Conservation (phyloP, 2,797 vertebrate species). For the Acanthurus lineatus region DNA sequence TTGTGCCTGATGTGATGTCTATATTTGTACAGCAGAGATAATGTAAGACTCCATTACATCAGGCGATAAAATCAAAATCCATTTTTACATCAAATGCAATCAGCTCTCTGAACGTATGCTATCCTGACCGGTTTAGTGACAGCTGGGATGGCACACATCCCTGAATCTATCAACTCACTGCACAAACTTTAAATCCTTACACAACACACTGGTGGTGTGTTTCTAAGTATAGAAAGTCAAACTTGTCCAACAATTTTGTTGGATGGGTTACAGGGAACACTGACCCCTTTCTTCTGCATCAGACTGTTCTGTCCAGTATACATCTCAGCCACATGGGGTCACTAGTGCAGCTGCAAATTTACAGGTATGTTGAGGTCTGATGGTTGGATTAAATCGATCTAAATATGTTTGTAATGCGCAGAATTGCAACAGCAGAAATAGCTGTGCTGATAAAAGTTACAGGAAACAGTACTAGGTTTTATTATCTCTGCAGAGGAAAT, state of each 20-base stretch:
- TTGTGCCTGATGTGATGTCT: not conserved
- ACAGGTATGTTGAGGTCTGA: not conserved
- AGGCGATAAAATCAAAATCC: not conserved
- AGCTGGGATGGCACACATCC: not conserved
- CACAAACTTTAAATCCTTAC: not conserved
- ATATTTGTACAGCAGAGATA: not conserved
- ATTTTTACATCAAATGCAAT: not conserved
- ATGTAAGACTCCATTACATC: not conserved
- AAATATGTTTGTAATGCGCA: not conserved
- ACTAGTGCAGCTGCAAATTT: slow-evolving; percentile 7
- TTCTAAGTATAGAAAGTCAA: slow-evolving; percentile 7
- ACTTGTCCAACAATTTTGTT: slow-evolving; percentile 3
- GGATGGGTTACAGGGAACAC: not conserved
- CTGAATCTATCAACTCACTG: not conserved
- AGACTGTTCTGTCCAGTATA: not conserved
- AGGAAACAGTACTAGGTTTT: not conserved
- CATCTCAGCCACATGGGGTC: slow-evolving; percentile 38
- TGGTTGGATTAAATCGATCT: slow-evolving; percentile 9
- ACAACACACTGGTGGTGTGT: not conserved
- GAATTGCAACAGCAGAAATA: not conserved
- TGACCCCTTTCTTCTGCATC: not conserved
- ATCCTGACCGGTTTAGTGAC: not conserved
- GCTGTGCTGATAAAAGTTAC: not conserved
- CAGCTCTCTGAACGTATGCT: not conserved
- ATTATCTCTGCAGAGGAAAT: not conserved